phyloP scores from a whole-genome alignment of 2,113 vertebrate species.

The Crotalus helleri region DNA sequence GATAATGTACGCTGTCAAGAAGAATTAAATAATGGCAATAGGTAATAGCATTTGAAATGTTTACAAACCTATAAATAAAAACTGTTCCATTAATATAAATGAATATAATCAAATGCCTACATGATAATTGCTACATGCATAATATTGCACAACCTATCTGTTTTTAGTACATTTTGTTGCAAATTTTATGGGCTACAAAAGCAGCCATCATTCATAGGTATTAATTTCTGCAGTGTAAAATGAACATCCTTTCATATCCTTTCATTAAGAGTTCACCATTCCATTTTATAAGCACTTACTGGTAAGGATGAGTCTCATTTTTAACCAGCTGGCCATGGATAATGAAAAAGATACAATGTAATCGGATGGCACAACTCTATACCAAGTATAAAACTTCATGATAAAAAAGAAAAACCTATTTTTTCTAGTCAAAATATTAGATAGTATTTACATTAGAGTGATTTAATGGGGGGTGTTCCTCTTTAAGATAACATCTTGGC shows the following conservation, averaged over 20 bases:
- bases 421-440: background rate
- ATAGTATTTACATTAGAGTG: background rate
- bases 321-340: conserved; percentile 12
- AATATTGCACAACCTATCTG: conserved; percentile 53
- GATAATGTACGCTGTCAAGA: conserved; percentile 63
- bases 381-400: background rate
- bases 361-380: background rate
- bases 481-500: background rate
- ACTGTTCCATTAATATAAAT: conserved; percentile 61
- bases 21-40: conserved; percentile 59
- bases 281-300: conserved; percentile 4
- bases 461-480: background rate
- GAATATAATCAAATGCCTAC: conserved; percentile 63
- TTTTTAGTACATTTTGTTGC: conserved; percentile 60
- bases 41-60: conserved; percentile 71
- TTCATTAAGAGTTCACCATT: conserved; percentile 36
- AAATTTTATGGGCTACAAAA: conserved; percentile 55
- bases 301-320: background rate
- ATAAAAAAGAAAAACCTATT: background rate
- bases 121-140: conserved; percentile 64
- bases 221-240: conserved; percentile 49
- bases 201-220: conserved; percentile 34
- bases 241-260: conserved; percentile 31
- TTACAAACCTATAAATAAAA: conserved; percentile 72
- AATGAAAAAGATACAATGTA: background rate